Evolutionary conservation across 2,888 invertebrate genomes (phyloP).

Genomic region (Temnothorax unifasciatus): DNA sequence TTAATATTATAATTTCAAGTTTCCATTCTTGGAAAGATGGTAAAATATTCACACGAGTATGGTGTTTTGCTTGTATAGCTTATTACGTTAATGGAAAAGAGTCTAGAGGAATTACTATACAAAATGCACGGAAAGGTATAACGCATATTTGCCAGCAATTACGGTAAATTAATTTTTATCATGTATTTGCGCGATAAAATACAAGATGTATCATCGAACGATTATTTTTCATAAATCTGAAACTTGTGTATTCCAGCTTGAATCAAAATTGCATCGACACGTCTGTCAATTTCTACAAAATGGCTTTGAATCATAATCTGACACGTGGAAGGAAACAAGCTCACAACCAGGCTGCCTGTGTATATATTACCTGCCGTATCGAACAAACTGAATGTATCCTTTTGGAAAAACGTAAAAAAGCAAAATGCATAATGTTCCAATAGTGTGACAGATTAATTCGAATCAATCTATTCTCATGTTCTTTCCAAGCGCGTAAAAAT

Average conservation of each 20-base stretch:
- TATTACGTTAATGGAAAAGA: slow-evolving; percentile 95
- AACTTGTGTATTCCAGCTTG: slow-evolving; percentile 86
- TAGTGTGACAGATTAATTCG: background rate
- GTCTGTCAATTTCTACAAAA: slow-evolving; percentile 97
- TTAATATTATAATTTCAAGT: background rate
- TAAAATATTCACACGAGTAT: background rate
- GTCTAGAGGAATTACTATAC: slow-evolving; percentile 96
- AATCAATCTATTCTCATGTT: background rate
- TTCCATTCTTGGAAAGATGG: background rate
- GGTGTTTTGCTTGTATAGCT: slow-evolving; percentile 87
- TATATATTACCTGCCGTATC: slow-evolving; percentile 98
- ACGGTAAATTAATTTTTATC: slow-evolving; percentile 83
- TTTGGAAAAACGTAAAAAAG: slow-evolving; percentile 71
- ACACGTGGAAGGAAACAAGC: slow-evolving; percentile 96
- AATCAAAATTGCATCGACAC: slow-evolving; percentile 97
- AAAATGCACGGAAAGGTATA: slow-evolving; percentile 95
- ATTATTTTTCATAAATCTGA: slow-evolving; percentile 26
- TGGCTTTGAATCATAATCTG: slow-evolving; percentile 93
- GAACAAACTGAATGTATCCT: slow-evolving; percentile 98
- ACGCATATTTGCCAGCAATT: slow-evolving; percentile 95
- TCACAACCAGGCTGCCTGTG: slow-evolving; percentile 98
- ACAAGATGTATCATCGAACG: background rate
- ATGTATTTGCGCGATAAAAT: background rate
- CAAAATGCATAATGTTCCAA: slow-evolving; percentile 12
- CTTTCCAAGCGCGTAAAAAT: background rate